A percentile compares a stretch with the other conserved stretches of the same genome.
phyloP scores from a whole-genome alignment of 1,140 invertebrate species.

The Dolichoris vasculosae region DNA sequence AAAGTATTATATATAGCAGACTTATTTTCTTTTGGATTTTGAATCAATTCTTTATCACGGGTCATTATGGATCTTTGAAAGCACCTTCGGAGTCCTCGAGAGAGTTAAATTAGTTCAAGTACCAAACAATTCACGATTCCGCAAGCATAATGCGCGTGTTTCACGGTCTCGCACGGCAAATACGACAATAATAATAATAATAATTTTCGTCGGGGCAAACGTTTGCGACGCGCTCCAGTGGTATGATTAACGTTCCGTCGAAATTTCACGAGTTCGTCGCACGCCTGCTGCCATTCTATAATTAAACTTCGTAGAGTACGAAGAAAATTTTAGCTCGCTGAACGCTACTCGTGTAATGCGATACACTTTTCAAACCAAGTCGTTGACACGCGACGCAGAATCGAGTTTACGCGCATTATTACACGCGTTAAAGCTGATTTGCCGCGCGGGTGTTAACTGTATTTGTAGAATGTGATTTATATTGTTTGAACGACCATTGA shows the following conservation, averaged over 20 bases:
- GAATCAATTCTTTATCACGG: too few relatives aligned
- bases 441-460: too few relatives aligned
- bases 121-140: not conserved
- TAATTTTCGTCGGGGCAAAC: not conserved
- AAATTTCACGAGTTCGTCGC: not conserved
- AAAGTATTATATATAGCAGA: too few relatives aligned
- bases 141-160: not conserved
- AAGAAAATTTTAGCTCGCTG: not conserved
- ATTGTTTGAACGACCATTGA: too few relatives aligned
- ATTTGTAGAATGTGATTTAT: too few relatives aligned
- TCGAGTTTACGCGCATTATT: not conserved
- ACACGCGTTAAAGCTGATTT: not conserved
- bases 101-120: not conserved
- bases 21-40: too few relatives aligned
- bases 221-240: not conserved
- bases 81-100: not conserved
- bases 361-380: conserved; percentile 1
- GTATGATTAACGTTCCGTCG: not conserved
- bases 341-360: not conserved
- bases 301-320: not conserved
- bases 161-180: not conserved
- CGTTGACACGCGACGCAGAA: not conserved
- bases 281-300: not conserved
- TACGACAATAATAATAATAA: not conserved
- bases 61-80: not conserved